Evolutionary conservation across 1,140 invertebrate genomes (phyloP), one percentile per base, ranked within the genome.

Genomic region (Drosophila repletoides): DNA sequence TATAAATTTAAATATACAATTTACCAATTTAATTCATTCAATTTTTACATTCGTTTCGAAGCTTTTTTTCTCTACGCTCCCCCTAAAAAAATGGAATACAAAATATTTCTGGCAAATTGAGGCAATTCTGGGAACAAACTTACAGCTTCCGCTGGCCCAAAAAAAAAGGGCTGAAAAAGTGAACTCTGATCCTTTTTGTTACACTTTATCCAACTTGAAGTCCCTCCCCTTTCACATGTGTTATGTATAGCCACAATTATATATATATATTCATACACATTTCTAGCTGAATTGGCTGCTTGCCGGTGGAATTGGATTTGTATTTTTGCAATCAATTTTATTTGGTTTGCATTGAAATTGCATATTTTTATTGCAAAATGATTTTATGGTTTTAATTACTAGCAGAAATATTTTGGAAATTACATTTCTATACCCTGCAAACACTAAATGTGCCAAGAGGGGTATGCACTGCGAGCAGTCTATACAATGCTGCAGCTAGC

Each of bases 141-240:
- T 61, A 67, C 53, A 74, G 63, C 67, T 73, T 74, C 71, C 71
- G 56, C 38, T 69, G 71, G 72, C 72, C 19, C n/a, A n/a, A n/a
- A n/a, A n/a, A n/a, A n/a, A n/a, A n/a, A n/a, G n/a, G n/a, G n/a
- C n/a, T n/a, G n/a, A n/a, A 5, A 41, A 40, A 41, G 19, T 41
- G 19, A 3, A 21, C 9, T 41, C n/a, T 41, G 38, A 22, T 4
- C 19, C n/a, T n/a, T n/a, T n/a, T n/a, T n/a, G n/a, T n/a, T n/a
- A n/a, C n/a, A n/a, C n/a, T n/a, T n/a, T n/a, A n/a, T n/a, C n/a
- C n/a, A n/a, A n/a, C n/a, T n/a, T n/a, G n/a, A n/a, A n/a, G n/a
- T n/a, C n/a, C n/a, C n/a, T n/a, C n/a, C n/a, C n/a, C n/a, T n/a
- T n/a, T n/a, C n/a, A n/a, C n/a, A n/a, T n/a, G n/a, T n/a, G 19